Percentiles rank a stretch among this genome's conserved stretches.
phyloP scores from a whole-genome alignment of 2,797 vertebrate genomes.

The Sebastes itinus region DNA sequence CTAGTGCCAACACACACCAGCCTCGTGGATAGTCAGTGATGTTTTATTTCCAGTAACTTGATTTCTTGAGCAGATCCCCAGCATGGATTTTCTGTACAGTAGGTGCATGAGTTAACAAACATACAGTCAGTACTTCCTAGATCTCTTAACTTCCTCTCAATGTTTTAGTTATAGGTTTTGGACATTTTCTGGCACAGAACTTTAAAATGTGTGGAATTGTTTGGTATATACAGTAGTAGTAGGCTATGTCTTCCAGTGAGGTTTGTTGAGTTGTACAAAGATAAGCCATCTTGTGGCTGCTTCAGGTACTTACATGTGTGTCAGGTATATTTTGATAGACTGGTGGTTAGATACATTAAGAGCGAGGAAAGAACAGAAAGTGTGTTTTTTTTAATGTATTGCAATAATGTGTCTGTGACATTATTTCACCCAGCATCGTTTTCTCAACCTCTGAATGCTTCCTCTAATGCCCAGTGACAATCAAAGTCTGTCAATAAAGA shows the following conservation, averaged over 20 bases:
- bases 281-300: slow-evolving; percentile 58
- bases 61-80: slow-evolving; percentile 18
- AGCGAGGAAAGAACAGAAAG: neutral
- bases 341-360: slow-evolving; percentile 1
- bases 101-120: slow-evolving; percentile 56
- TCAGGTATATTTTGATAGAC: slow-evolving; percentile 39
- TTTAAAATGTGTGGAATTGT: slow-evolving; percentile 24
- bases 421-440: slow-evolving; percentile 4
- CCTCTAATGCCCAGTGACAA: slow-evolving; percentile 69
- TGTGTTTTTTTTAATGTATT: slow-evolving; percentile 17
- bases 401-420: slow-evolving; percentile 43
- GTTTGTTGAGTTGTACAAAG: slow-evolving; percentile 37
- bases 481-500: slow-evolving; percentile 74
- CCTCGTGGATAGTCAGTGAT: slow-evolving; percentile 28
- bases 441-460: slow-evolving; percentile 39
- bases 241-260: slow-evolving; percentile 35
- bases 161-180: slow-evolving; percentile 29
- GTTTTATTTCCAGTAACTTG: slow-evolving; percentile 8
- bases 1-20: slow-evolving; percentile 42
- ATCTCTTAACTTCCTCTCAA: slow-evolving; percentile 1
- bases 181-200: neutral
- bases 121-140: slow-evolving; percentile 9
- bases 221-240: slow-evolving; percentile 8
- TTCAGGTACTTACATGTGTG: slow-evolving; percentile 57
- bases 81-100: slow-evolving; percentile 52